A percentile compares a stretch with the other conserved stretches of the same genome.
phyloP scores from a whole-genome alignment of 1,140 invertebrate species.

The Asbolus verrucosus region DNA sequence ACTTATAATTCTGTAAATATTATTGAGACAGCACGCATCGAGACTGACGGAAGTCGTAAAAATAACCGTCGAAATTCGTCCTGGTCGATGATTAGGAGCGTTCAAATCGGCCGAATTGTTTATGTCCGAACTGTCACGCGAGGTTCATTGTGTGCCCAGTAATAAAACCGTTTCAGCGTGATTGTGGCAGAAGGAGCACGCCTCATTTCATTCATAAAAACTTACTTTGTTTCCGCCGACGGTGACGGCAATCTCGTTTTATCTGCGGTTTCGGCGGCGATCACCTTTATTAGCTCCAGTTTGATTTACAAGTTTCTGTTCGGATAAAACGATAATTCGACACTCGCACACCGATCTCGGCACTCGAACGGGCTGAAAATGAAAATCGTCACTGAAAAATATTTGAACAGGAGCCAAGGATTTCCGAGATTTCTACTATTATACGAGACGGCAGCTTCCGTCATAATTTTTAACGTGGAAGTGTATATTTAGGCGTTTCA shows the following conservation, averaged over 20 bases:
- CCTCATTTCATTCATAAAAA: slow-evolving; percentile 33
- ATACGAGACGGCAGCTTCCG: no score
- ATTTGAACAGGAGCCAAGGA: no score
- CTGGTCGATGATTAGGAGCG: neutral
- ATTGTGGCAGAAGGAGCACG: slow-evolving; percentile 11
- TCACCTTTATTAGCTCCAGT: slow-evolving; percentile 52
- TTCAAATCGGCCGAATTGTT: neutral
- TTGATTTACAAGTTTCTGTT: slow-evolving; percentile 15
- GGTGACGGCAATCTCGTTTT: slow-evolving; percentile 35
- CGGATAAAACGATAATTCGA: neutral
- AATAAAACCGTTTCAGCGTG: slow-evolving; percentile 10
- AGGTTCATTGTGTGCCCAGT: neutral
- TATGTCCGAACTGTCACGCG: slow-evolving; percentile 3
- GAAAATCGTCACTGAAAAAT: no score
- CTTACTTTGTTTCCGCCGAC: slow-evolving; percentile 8
- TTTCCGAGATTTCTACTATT: no score
- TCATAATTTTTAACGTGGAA: no score
- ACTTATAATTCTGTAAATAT: no score
- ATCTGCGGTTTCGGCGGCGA: slow-evolving; percentile 43
- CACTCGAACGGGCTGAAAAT: no score
- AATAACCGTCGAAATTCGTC: no score
- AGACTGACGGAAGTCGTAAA: no score
- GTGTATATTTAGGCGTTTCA: no score
- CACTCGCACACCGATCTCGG: no score
- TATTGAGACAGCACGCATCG: no score